These are phyloP conservation scores for Cynoglossus semilaevis DNA, from an alignment of 2,113 vertebrate genomes.

Conservation along the genomic window DNA sequence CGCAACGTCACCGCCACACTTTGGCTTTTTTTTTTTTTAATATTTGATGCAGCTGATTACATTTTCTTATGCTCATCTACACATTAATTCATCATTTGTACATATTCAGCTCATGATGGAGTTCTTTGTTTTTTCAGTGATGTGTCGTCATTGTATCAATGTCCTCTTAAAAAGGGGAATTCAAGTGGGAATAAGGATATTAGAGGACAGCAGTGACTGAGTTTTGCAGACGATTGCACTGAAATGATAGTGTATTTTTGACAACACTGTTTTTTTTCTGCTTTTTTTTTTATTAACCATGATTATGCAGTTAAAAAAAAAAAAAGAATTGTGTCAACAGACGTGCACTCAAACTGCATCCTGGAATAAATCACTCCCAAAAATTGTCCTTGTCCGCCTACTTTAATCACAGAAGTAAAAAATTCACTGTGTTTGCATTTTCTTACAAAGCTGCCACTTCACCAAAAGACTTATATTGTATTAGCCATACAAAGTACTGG, in stretches of 20 bases:
- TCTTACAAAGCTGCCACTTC: too few relatives aligned
- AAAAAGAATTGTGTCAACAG: constrained; percentile 65
- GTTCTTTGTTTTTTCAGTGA: constrained; percentile 78
- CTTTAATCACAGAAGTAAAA: not conserved
- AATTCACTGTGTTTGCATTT: too few relatives aligned
- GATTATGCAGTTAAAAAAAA: constrained; percentile 60
- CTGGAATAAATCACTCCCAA: constrained; percentile 72
- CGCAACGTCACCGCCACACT: constrained; percentile 1
- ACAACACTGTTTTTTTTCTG: constrained; percentile 46
- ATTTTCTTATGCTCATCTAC: constrained; percentile 21
- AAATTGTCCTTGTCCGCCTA: constrained; percentile 29
- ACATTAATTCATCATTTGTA: constrained; percentile 79
- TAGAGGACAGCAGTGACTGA: constrained; percentile 47
- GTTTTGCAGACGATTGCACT: constrained; percentile 59
- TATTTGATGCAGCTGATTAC: constrained; percentile 29
- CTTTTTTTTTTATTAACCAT: constrained; percentile 20
- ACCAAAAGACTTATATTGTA: too few relatives aligned
- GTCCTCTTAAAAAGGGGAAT: constrained; percentile 20
- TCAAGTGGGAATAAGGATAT: constrained; percentile 41
- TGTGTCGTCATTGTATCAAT: constrained; percentile 65
- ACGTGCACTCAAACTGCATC: constrained; percentile 78
- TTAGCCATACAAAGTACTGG: too few relatives aligned
- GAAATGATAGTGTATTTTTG: constrained; percentile 49
- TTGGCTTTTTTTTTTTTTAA: constrained; percentile 2
- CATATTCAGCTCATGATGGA: constrained; percentile 76